phyloP scores from a whole-genome alignment of 2,888 invertebrate species.

The Catonia carolina region DNA sequence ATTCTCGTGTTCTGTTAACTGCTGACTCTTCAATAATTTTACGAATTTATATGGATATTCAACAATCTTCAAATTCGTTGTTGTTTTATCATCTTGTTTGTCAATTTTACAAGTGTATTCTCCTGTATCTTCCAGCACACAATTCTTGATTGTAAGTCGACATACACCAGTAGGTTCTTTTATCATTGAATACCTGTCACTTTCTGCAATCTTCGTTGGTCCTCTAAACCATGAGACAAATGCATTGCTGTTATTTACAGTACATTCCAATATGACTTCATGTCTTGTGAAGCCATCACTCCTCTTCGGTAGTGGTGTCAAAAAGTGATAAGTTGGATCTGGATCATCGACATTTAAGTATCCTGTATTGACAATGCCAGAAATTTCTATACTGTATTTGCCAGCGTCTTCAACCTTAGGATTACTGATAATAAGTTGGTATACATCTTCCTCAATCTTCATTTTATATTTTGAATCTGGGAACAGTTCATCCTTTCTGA shows the following conservation, averaged over 20 bases:
- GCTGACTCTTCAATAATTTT: slow-evolving; percentile 89
- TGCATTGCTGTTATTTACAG: slow-evolving; percentile 88
- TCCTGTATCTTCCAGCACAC: slow-evolving; percentile 76
- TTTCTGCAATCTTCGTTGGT: slow-evolving; percentile 66
- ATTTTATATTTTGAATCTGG: slow-evolving; percentile 95
- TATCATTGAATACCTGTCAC: slow-evolving; percentile 77
- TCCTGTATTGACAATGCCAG: slow-evolving; percentile 79
- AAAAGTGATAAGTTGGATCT: slow-evolving; percentile 89
- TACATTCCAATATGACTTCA: slow-evolving; percentile 86
- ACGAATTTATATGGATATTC: slow-evolving; percentile 94
- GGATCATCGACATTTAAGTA: slow-evolving; percentile 94
- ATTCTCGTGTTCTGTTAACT: slow-evolving; percentile 88
- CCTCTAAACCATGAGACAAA: slow-evolving; percentile 90
- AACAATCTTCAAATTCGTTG: slow-evolving; percentile 70
- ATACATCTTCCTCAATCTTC: slow-evolving; percentile 83
- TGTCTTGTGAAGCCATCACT: slow-evolving; percentile 85
- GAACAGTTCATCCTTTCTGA: slow-evolving; percentile 91
- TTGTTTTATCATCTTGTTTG: slow-evolving; percentile 82
- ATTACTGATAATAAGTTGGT: slow-evolving; percentile 79
- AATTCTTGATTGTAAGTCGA: slow-evolving; percentile 75
- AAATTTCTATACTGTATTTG: slow-evolving; percentile 92
- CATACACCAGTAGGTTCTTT: slow-evolving; percentile 91
- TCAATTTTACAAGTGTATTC: slow-evolving; percentile 85
- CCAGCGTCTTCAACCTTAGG: slow-evolving; percentile 97
- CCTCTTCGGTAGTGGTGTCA: slow-evolving; percentile 81